Base-by-base conservation (phyloP, 2,113 vertebrate genomes). In the Catagonus wagneri region DNA sequence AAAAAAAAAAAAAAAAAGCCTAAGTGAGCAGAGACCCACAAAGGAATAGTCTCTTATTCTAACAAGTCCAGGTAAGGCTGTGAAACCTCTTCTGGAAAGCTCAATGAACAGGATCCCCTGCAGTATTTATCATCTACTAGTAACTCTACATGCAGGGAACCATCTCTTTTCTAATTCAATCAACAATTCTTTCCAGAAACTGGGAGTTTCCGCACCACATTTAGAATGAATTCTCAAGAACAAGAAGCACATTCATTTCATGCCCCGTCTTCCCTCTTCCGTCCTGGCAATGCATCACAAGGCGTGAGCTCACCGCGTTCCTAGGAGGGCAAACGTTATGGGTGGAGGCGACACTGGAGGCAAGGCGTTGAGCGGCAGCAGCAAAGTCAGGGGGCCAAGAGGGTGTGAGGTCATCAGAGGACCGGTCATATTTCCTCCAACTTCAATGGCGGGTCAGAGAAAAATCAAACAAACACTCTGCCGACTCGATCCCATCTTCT, bases 401-500 rank as follows among this genome's bases (percentile, higher is more conserved):
- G 50, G 10, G 12, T 8, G 17, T 39, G 50, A 75, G 23, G n/a
- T 87, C 79, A 63, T 10, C 9, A 11, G 16, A 87, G 36, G 72
- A 32, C 16, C 2, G 6, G 90, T 80, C 61, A 25, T 52, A 1
- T 6, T 90, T 93, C 78, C 84, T 95, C 85, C 27, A 10, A 76
- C 94, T 92, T 97, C 96, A 93, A 54, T 90, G 60, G 78, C 75
- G 87, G 97, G 93, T 97, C 95, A 74, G 60, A 96, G 75, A 78
- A 93, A 93, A 94, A 93, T 89, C 96, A 98, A 95, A 98, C 86
- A 95, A 94, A 97, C 83, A 50, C 79, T 83, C 79, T 97, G 89
- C 78, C 25, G 60, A 90, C 97, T 96, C 94, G 96, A 95, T 34
- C 85, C 81, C 89, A 80, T 96, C 95, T 94, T 65, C 80, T 88